Evolutionary conservation across 1,140 invertebrate genomes (phyloP), one percentile per base, ranked within the genome.

Genomic region (Chymomyza costata): DNA sequence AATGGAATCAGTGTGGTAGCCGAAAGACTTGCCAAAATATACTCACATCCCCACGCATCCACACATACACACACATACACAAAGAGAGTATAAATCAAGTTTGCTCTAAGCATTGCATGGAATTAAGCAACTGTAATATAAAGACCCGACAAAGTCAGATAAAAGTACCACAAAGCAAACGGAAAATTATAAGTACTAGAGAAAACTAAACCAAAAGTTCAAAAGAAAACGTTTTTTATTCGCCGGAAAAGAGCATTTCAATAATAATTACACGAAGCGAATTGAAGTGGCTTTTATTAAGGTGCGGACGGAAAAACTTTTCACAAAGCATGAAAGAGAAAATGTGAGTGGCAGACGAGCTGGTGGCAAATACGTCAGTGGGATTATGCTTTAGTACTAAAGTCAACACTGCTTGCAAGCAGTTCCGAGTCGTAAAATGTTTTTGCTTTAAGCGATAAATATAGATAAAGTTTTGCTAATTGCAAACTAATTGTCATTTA

Each of bases 201-300:
- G n/a, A n/a, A 25, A 25, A 8, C 21, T 3, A 25, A 25, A 25
- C 21, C n/a, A n/a, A n/a, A n/a, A n/a, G n/a, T n/a, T n/a, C n/a
- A n/a, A 25, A 25, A 25, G 21, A 25, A 25, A 25, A 8, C 8
- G 21, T 8, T 5, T 3, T 8, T 25, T 25, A 25, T 25, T 3
- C 21, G 3, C 21, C 32, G 54, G 34, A 34, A 43, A 30, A 43
- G 47, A 54, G 30, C 65, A 62, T 38, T 57, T 52, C 50, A 48
- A 49, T 56, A 65, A 65, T 70, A 71, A 65, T 58, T 57, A 52
- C 41, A 39, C 57, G 35, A 62, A 66, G 56, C 37, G 13, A 56
- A 56, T n/a, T n/a, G n/a, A n/a, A n/a, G n/a, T n/a, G n/a, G 46
- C 25, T 65, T 3, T 25, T 25, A 41, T 51, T 50, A 34, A 10